phyloP scores from a whole-genome alignment of 2,888 invertebrate species.

The Drosophila peninsularis region DNA sequence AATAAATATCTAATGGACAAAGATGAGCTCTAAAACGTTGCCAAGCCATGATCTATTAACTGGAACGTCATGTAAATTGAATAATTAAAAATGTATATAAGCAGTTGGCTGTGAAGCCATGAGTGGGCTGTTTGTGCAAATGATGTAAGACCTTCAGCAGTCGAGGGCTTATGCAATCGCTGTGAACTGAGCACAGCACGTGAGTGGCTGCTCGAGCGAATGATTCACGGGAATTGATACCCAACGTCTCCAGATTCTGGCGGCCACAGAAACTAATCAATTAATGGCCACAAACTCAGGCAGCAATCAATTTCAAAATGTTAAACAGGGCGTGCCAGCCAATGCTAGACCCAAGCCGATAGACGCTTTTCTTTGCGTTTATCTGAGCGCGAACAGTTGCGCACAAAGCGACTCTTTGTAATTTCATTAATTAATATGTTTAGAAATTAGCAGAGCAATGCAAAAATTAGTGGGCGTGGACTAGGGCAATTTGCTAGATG shows the following conservation, averaged over 20 bases:
- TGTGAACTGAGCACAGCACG: conserved; percentile 10
- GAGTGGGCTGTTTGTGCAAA: conserved; percentile 57
- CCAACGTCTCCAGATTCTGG: conserved; percentile 55
- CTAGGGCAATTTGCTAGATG: conserved; percentile 9
- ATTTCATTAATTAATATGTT: conserved; percentile 22
- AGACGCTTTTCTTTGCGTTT: background rate
- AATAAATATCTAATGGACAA: conserved; percentile 10
- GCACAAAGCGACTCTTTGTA: conserved; percentile 21
- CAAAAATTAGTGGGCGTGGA: conserved; percentile 44
- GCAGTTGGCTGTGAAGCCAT: conserved; percentile 53
- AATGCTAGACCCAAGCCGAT: background rate
- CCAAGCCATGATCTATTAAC: conserved; percentile 29
- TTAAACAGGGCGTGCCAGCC: conserved; percentile 3
- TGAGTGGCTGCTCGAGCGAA: conserved; percentile 3
- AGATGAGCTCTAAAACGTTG: conserved; percentile 13
- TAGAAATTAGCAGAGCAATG: conserved; percentile 52
- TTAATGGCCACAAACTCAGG: conserved; percentile 37
- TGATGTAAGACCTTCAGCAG: conserved; percentile 57
- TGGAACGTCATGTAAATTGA: conserved; percentile 22
- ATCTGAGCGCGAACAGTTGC: conserved; percentile 4
- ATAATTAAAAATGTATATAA: conserved; percentile 28
- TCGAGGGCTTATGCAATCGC: conserved; percentile 33
- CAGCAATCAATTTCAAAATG: conserved; percentile 45
- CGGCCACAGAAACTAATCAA: conserved; percentile 54
- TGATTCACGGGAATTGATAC: conserved; percentile 54